A percentile compares a stretch with the other conserved stretches of the same genome.
Evolutionary conservation across 2,797 vertebrate genomes (phyloP).

Genomic region (Furcifer pardalis): DNA sequence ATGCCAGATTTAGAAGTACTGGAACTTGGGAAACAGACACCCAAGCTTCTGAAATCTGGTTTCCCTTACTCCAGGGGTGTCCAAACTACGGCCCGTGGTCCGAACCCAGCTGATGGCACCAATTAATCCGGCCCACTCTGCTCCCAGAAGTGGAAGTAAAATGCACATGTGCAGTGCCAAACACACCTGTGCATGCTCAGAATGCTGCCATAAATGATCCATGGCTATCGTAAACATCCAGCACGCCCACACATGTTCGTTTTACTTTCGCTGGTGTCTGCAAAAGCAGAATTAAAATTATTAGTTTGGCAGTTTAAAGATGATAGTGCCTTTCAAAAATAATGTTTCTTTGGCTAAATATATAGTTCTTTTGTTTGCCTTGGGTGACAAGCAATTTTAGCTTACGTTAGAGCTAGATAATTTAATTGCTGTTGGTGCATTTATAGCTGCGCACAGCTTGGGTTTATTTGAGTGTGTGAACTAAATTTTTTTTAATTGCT

Average conservation of each 20-base stretch:
- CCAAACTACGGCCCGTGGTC: too few relatives aligned
- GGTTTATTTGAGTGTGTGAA: background rate
- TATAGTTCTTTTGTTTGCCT: background rate
- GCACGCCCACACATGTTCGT: too few relatives aligned
- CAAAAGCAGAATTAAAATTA: too few relatives aligned
- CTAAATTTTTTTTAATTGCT: background rate
- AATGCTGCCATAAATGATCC: too few relatives aligned
- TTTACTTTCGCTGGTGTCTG: too few relatives aligned
- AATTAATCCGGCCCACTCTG: too few relatives aligned
- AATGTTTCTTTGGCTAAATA: background rate
- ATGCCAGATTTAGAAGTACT: background rate
- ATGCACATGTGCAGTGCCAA: too few relatives aligned
- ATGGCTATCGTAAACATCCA: too few relatives aligned
- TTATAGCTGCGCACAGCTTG: background rate
- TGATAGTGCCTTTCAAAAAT: background rate
- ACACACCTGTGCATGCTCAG: too few relatives aligned
- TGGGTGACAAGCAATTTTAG: background rate
- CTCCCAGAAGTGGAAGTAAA: too few relatives aligned
- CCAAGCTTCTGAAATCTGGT: background rate
- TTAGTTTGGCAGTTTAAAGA: background rate
- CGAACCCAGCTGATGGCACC: too few relatives aligned
- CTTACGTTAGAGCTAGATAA: background rate
- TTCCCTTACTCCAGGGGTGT: too few relatives aligned
- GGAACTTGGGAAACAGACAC: background rate
- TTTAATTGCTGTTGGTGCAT: background rate